These are phyloP conservation scores for Sitta europaea DNA, from an alignment of 2,113 vertebrate genomes.

Conservation along the genomic window DNA sequence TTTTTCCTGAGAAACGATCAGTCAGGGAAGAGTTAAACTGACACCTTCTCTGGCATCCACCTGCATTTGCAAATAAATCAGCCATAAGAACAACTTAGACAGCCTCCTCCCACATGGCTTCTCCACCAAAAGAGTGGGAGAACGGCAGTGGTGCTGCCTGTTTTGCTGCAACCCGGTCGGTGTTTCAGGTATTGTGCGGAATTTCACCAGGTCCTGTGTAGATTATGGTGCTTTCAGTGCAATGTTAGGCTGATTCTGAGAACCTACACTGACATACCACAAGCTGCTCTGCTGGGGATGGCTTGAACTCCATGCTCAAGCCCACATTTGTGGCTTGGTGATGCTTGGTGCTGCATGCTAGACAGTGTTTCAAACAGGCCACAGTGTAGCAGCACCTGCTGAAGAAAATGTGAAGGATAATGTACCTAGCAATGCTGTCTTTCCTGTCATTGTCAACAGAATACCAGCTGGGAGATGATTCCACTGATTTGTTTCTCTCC, in stretches of 20 bases:
- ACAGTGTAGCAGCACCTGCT: background rate
- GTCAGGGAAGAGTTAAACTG: slow-evolving; percentile 13
- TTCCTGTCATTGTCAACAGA: background rate
- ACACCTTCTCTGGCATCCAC: background rate
- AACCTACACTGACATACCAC: background rate
- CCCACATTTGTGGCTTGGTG: background rate
- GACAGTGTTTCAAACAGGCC: background rate
- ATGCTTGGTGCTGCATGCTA: background rate
- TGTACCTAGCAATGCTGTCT: background rate
- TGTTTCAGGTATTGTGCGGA: background rate
- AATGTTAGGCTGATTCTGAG: background rate
- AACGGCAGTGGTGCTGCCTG: background rate
- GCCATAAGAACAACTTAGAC: slow-evolving; percentile 39
- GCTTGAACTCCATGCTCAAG: background rate
- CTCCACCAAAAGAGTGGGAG: slow-evolving; percentile 30
- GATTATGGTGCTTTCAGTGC: background rate
- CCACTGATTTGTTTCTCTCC: background rate
- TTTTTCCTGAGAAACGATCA: background rate
- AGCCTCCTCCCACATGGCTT: slow-evolving; percentile 41
- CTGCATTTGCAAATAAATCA: slow-evolving; percentile 61
- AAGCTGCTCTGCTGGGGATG: background rate
- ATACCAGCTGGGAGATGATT: background rate
- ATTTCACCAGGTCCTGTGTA: background rate
- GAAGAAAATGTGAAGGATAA: background rate
- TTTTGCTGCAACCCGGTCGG: background rate